phyloP scores from a whole-genome alignment of 2,113 vertebrate species.

The Ictidomys tridecemlineatus region DNA sequence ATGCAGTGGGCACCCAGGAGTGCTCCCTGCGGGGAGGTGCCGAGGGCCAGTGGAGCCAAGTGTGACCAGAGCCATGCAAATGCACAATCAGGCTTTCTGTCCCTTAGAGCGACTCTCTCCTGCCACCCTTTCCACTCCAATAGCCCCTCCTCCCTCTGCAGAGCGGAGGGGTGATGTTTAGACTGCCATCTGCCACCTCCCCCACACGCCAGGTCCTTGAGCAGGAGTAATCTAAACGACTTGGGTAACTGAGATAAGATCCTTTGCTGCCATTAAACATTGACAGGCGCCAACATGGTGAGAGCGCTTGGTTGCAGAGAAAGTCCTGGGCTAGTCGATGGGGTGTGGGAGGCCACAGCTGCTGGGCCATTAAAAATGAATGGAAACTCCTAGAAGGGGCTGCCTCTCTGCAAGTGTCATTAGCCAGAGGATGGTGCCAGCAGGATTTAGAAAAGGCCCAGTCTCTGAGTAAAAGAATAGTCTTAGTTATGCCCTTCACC shows the following conservation, averaged over 20 bases:
- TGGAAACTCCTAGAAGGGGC: not conserved
- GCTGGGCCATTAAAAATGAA: conserved; percentile 73
- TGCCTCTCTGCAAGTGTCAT: not conserved
- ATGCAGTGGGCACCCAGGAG: not conserved
- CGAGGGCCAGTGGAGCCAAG: not conserved
- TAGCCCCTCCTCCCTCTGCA: not conserved
- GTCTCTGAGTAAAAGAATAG: not conserved
- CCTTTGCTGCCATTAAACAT: conserved; percentile 80
- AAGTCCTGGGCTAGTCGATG: not conserved
- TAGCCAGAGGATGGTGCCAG: not conserved
- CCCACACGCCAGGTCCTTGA: conserved; percentile 54
- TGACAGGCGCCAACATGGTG: conserved; percentile 17
- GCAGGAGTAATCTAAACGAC: conserved; percentile 75
- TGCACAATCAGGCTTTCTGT: not conserved
- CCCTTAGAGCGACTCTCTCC: not conserved
- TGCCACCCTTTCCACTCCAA: not conserved
- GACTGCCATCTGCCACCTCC: conserved; percentile 80
- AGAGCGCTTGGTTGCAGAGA: conserved; percentile 69
- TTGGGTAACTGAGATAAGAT: conserved; percentile 75
- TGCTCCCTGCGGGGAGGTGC: not conserved
- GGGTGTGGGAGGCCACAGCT: conserved; percentile 34
- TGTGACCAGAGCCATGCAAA: no score
- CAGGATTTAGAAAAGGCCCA: not conserved
- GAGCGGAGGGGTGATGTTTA: not conserved
- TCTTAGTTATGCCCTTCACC: not conserved